Base-by-base conservation (phyloP, 2,797 vertebrate genomes). In the Oreortyx pictus region DNA sequence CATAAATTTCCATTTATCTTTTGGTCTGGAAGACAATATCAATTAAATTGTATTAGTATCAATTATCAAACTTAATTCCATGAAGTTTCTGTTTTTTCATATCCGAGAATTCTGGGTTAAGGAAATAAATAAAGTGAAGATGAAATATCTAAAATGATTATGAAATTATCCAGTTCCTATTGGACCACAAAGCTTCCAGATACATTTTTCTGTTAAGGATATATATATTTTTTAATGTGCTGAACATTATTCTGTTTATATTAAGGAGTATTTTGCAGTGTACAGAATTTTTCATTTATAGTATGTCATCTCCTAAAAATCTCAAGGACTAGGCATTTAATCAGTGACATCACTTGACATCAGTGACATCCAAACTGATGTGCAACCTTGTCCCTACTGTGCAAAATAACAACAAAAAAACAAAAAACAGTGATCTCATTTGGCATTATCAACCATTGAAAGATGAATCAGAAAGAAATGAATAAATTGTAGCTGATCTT, bases 41-140 rank as follows among this genome's bases (percentile, higher is more conserved):
- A 23, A 59, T 91, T 95, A 94, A 64, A 82, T 62, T 89, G 59
- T 66, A 81, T 77, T 65, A 25, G 75, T 68, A 41, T 78, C 16
- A 59, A 14, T 90, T 82, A 92, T 72, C 85, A 86, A 80, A 52
- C 35, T 49, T 80, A 87, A 76, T 41, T 41, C 39, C 39, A 41
- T 56, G 22, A 91, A 65, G 10, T 62, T 78, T 65, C 18, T n/a
- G 19, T 71, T 80, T 8, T 68, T 82, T 70, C 13, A 9, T 64
- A 37, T 46, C 41, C 57, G 68, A 74, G 27, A 15, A 47, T 60
- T 77, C 54, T 78, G 54, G 6, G 18, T 80, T 54, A 92, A 83
- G 27, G 18, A 77, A 35, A 35, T 15, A 44, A n/a, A 67, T 72
- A 62, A 88, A 81, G 19, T 27, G 18, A 84, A 82, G 59, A 31